Conservation (phyloP, 2,113 vertebrate species). For the Passer domesticus region DNA sequence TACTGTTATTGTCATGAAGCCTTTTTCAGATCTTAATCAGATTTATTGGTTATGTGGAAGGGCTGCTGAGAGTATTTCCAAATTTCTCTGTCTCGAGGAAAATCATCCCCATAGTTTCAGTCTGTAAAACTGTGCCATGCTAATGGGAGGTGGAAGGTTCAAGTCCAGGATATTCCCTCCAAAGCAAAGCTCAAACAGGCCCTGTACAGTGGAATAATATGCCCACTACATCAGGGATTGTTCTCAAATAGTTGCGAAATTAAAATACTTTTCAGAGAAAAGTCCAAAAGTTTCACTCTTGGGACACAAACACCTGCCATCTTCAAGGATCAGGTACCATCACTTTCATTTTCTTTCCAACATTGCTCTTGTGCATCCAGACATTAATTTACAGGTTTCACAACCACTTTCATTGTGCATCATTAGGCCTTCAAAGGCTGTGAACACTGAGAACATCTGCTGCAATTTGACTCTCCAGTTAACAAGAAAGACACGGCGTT, state of each 20-base stretch:
- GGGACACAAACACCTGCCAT: background rate
- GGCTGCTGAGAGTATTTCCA: background rate
- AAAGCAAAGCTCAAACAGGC: rapidly evolving
- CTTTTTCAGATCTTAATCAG: background rate
- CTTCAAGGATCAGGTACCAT: background rate
- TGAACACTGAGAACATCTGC: background rate
- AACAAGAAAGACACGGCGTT: rapidly evolving
- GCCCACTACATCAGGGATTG: rapidly evolving
- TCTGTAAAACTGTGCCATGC: background rate
- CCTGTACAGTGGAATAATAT: background rate
- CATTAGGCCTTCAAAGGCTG: background rate
- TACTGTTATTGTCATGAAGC: background rate
- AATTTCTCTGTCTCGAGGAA: background rate
- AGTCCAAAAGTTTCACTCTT: background rate
- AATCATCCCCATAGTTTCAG: background rate
- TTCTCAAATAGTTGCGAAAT: background rate
- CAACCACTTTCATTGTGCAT: background rate
- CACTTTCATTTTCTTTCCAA: background rate
- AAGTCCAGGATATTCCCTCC: background rate
- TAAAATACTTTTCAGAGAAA: background rate
- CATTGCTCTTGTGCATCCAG: background rate
- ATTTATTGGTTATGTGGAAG: background rate
- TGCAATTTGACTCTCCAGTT: background rate
- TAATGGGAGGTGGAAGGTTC: background rate
- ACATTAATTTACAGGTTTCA: background rate